Evolutionary conservation across 2,797 vertebrate species (phyloP).

Genomic region (Lepilemur ruficaudatus): DNA sequence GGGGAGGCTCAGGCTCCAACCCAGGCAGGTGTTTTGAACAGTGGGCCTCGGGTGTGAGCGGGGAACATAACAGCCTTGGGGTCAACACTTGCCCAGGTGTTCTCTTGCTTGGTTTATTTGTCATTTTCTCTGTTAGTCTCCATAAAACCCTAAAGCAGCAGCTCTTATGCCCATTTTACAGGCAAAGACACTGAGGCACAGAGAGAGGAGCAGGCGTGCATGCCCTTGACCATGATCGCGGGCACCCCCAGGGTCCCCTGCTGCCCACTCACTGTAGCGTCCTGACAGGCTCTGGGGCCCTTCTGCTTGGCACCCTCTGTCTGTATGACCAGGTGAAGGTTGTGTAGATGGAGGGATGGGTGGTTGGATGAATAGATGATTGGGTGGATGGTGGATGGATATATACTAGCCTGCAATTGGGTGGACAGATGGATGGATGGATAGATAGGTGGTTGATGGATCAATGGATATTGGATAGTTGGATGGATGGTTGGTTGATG

Average conservation of each 20-base stretch:
- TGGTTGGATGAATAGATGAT: neutral
- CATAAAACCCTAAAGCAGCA: neutral
- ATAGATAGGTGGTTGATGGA: neutral
- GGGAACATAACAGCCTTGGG: accelerated
- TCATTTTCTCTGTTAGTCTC: neutral
- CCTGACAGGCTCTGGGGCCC: neutral
- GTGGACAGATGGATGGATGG: too few relatives aligned
- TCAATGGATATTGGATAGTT: too few relatives aligned
- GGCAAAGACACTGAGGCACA: neutral
- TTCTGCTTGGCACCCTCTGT: neutral
- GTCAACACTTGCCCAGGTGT: accelerated
- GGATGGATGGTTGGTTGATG: too few relatives aligned
- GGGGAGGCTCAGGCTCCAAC: accelerated
- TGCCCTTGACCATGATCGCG: neutral
- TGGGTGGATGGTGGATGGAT: neutral
- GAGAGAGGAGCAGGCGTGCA: neutral
- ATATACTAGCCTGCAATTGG: too few relatives aligned
- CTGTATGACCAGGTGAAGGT: neutral
- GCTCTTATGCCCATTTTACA: neutral
- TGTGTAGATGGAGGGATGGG: neutral
- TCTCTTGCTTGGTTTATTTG: neutral
- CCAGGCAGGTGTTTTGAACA: too few relatives aligned
- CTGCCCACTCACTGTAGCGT: neutral
- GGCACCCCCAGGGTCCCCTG: neutral
- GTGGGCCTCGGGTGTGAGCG: neutral